Evolutionary conservation across 2,888 invertebrate genomes (phyloP), one percentile per base, ranked within the genome.

Genomic region (Chironomus tentans): DNA sequence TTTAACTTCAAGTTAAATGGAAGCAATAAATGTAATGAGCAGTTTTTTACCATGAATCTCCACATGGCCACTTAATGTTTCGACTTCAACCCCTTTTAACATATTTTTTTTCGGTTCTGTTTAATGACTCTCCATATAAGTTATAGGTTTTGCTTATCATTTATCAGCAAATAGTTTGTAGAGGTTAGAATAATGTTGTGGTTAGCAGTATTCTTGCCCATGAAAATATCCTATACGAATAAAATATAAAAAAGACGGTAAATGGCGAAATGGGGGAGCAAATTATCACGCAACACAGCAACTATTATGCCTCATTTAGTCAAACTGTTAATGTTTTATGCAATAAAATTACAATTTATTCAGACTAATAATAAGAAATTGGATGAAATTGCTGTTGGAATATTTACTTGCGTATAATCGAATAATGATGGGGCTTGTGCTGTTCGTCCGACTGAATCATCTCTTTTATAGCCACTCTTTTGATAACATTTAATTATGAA

Each of bases 281-380:
- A 62, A 62, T 56, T 56, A 73, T 56, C 72, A 73, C 72, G 72
- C 72, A 62, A 73, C 28, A 48, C 28, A 68, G 10, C 18, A 18
- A 21, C 65, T 56, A 73, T 73, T 73, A 73, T 62, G 24, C 38
- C 62, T 73, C 72, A 73, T 73, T 73, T 73, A 73, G 62, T 62
- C 61, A 73, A 73, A 73, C 72, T 56, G 72, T 73, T 73, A 73
- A 61, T 73, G 61, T 73, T 73, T 73, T 73, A 73, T 73, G 72
- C 72, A 73, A 56, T 73, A 50, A 73, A 73, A 73, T 62, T 73
- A 56, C 71, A 71, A 71, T 71, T 71, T 71, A 71, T 71, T 71
- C 47, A 4, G 47, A 13, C 61, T 28, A 71, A 56, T 56, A 71
- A 71, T 47, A 24, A 22, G 50, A 13, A 24, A 65, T 24, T 21